These are phyloP conservation scores for Drosophila atripex DNA, from an alignment of 2,888 invertebrate species.

Conservation along the genomic window DNA sequence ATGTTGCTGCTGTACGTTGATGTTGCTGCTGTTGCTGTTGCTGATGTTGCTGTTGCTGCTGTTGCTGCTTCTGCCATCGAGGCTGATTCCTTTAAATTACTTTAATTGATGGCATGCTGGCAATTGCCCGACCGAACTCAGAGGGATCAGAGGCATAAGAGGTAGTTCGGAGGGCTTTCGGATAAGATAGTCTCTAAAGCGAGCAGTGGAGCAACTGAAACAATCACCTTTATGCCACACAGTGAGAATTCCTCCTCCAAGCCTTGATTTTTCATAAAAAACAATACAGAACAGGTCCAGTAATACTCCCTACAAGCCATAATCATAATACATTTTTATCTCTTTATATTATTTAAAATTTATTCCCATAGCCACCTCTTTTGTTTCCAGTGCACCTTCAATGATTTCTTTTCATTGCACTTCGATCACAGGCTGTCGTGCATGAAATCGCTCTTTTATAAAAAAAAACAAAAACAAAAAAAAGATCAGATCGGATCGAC, in stretches of 20 bases:
- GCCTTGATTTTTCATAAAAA: no score
- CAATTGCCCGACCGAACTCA: constrained; percentile 32
- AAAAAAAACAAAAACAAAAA: constrained; percentile 34
- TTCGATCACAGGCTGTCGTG: constrained; percentile 67
- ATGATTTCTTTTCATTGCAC: constrained; percentile 69
- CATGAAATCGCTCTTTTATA: constrained; percentile 56
- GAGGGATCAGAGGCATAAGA: constrained; percentile 10
- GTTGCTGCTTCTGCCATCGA: constrained; percentile 25
- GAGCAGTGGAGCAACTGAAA: constrained; percentile 22
- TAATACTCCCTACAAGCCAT: no score
- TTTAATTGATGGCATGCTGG: constrained; percentile 75
- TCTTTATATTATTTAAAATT: no score
- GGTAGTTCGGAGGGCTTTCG: constrained; percentile 15
- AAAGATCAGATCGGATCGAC: background rate
- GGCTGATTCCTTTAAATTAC: constrained; percentile 77
- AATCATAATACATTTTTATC: no score
- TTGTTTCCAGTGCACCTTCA: constrained; percentile 42
- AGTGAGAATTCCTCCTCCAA: background rate
- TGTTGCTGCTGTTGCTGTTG: constrained; percentile 8
- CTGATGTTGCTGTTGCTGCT: constrained; percentile 8
- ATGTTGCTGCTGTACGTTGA: constrained; percentile 25
- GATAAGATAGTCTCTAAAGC: background rate
- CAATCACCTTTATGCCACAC: background rate
- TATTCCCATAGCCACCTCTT: background rate
- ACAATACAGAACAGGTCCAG: no score